Evolutionary conservation across 1,140 invertebrate species (phyloP).

Genomic region (Dendrolimus kikuchii): DNA sequence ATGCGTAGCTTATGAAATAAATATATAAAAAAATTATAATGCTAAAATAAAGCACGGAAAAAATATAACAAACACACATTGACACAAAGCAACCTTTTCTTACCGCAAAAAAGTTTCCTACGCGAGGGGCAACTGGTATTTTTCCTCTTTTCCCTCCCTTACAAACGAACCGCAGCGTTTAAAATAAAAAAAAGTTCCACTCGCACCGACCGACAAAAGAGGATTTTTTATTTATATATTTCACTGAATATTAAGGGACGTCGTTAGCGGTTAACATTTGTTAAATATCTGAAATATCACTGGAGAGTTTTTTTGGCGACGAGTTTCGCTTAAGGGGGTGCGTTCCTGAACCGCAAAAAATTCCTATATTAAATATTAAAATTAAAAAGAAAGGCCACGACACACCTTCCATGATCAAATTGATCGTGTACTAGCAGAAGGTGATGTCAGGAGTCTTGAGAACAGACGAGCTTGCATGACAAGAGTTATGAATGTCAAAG

Average conservation of each 20-base stretch:
- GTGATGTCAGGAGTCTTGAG: too few relatives aligned
- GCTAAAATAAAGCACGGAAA: not conserved
- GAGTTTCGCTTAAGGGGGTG: conserved; percentile 1
- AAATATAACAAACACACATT: conserved; percentile 1
- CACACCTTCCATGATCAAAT: too few relatives aligned
- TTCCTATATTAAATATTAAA: not conserved
- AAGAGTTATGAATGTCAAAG: too few relatives aligned
- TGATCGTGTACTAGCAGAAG: too few relatives aligned
- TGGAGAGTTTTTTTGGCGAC: conserved; percentile 1
- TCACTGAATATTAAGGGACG: conserved; percentile 48
- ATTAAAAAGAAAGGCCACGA: too few relatives aligned
- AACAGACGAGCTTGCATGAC: too few relatives aligned
- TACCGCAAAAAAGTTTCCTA: conserved; percentile 57
- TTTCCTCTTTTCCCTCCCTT: conserved; percentile 49
- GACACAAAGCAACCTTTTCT: conserved; percentile 51
- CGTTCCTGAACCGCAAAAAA: too few relatives aligned
- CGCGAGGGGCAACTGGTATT: conserved; percentile 29
- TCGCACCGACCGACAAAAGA: conserved; percentile 43
- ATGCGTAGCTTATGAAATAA: not conserved
- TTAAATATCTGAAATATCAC: conserved; percentile 37
- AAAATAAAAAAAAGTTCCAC: conserved; percentile 41
- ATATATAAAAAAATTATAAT: not conserved
- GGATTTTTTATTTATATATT: conserved; percentile 58
- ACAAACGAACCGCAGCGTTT: conserved; percentile 54
- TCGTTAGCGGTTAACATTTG: conserved; percentile 62